These are phyloP conservation scores for Agrotis ipsilon DNA, from an alignment of 2,888 invertebrate species.

Conservation along the genomic window DNA sequence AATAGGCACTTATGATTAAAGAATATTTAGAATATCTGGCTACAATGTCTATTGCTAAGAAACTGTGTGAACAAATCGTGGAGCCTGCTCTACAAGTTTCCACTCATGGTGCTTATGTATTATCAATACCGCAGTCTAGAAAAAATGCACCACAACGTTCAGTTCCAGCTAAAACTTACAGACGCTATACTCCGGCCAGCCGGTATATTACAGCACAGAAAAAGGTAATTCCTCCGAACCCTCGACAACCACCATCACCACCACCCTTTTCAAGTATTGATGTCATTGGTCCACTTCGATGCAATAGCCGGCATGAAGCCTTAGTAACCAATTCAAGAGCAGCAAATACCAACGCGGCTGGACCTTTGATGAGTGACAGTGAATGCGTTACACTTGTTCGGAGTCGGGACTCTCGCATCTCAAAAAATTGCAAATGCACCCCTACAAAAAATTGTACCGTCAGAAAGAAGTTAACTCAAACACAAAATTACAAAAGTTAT, in stretches of 20 bases:
- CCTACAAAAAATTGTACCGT: constrained; percentile 55
- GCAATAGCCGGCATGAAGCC: constrained; percentile 63
- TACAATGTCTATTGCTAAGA: constrained; percentile 79
- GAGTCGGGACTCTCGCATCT: constrained; percentile 67
- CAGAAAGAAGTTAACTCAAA: constrained; percentile 73
- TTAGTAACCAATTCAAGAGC: constrained; percentile 68
- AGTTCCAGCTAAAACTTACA: constrained; percentile 24
- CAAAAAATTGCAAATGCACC: constrained; percentile 67
- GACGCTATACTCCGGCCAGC: constrained; percentile 60
- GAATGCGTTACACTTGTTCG: constrained; percentile 77
- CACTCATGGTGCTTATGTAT: neutral
- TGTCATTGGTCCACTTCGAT: constrained; percentile 51
- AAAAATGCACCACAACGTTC: constrained; percentile 32
- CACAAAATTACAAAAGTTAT: constrained; percentile 55
- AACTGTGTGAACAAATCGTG: constrained; percentile 78
- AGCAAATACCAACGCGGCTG: constrained; percentile 71
- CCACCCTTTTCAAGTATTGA: constrained; percentile 57
- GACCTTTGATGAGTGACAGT: constrained; percentile 73
- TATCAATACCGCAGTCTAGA: neutral
- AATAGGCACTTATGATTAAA: constrained; percentile 7
- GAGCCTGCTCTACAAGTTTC: constrained; percentile 68
- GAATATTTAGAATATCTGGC: constrained; percentile 16
- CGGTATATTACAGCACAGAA: constrained; percentile 71
- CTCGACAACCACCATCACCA: no score
- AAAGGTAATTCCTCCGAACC: constrained; percentile 69